A percentile compares a stretch with the other conserved stretches of the same genome.
phyloP scores from a whole-genome alignment of 2,888 invertebrate genomes.

The Blastobasis lacticolella region DNA sequence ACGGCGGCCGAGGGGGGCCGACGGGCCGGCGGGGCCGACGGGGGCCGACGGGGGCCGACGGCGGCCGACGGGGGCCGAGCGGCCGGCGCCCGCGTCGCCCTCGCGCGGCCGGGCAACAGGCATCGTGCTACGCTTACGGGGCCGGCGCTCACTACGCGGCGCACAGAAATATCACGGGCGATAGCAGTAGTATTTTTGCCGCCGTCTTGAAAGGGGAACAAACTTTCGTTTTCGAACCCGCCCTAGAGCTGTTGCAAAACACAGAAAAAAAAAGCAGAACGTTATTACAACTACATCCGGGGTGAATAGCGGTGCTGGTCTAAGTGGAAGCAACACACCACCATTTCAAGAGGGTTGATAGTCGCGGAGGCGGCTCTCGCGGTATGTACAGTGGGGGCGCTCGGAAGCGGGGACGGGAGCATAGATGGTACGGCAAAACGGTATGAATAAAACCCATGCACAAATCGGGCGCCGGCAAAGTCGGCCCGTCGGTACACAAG shows the following conservation, averaged over 20 bases:
- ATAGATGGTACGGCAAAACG: conserved; percentile 21
- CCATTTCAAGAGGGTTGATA: conserved; percentile 75
- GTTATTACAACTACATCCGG: conserved; percentile 31
- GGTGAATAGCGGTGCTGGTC: conserved; percentile 31
- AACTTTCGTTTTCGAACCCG: conserved; percentile 78
- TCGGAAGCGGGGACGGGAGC: conserved; percentile 29
- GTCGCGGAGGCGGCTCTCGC: conserved; percentile 34
- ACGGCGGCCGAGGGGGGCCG: too few relatives aligned
- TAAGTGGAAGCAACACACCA: conserved; percentile 42
- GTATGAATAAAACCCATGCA: conserved; percentile 59
- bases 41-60: too few relatives aligned
- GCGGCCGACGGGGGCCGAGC: too few relatives aligned
- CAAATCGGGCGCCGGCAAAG: conserved; percentile 50
- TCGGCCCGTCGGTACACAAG: conserved; percentile 36
- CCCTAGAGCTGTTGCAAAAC: conserved; percentile 73
- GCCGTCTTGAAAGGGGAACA: conserved; percentile 85
- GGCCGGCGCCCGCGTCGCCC: too few relatives aligned
- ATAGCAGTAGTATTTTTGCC: conserved; percentile 82
- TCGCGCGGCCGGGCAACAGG: too few relatives aligned
- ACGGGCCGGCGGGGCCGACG: too few relatives aligned
- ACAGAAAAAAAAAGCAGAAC: conserved; percentile 57
- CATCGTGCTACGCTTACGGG: conserved; percentile 45
- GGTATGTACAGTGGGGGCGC: conserved; percentile 28
- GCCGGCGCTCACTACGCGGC: conserved; percentile 71
- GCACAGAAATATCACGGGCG: conserved; percentile 85